phyloP scores from a whole-genome alignment of 2,888 invertebrate genomes.

The Aleiodes alternator region DNA sequence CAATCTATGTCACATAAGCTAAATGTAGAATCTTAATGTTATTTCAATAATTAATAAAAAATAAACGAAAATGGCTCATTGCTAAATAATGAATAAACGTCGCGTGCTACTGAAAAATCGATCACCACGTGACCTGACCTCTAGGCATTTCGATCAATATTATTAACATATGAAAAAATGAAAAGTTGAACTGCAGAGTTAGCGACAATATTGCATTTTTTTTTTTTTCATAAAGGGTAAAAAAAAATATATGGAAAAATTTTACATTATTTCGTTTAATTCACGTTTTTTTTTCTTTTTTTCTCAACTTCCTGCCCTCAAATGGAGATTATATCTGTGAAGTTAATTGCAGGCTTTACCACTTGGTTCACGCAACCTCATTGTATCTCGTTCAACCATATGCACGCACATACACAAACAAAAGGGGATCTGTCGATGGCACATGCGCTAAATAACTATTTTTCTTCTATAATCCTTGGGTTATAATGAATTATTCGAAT shows the following conservation, averaged over 20 bases:
- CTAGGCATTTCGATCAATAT: slow-evolving; percentile 19
- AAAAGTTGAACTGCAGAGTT: neutral
- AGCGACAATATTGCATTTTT: neutral
- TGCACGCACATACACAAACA: neutral
- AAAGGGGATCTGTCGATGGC: neutral
- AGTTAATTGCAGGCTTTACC: slow-evolving; percentile 22
- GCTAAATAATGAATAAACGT: slow-evolving; percentile 30
- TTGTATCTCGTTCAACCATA: neutral
- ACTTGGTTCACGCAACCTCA: slow-evolving; percentile 24
- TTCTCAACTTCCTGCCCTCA: slow-evolving; percentile 6
- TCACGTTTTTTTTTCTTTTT: slow-evolving; percentile 1
- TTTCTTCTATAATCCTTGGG: no score
- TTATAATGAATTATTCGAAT: no score
- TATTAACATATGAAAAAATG: slow-evolving; percentile 7
- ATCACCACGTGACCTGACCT: slow-evolving; percentile 32
- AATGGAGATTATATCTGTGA: slow-evolving; percentile 11
- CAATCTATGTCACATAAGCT: neutral
- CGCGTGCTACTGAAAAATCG: slow-evolving; percentile 20
- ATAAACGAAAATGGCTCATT: slow-evolving; percentile 11
- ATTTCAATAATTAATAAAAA: slow-evolving; percentile 15
- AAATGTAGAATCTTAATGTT: slow-evolving; percentile 18
- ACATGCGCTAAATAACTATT: slow-evolving; percentile 1
- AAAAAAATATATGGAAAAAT: slow-evolving; percentile 2
- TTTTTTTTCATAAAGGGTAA: neutral
- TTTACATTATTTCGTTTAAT: neutral